Conservation (phyloP, 2,888 invertebrate species). For the Oligia fasciuncula region DNA sequence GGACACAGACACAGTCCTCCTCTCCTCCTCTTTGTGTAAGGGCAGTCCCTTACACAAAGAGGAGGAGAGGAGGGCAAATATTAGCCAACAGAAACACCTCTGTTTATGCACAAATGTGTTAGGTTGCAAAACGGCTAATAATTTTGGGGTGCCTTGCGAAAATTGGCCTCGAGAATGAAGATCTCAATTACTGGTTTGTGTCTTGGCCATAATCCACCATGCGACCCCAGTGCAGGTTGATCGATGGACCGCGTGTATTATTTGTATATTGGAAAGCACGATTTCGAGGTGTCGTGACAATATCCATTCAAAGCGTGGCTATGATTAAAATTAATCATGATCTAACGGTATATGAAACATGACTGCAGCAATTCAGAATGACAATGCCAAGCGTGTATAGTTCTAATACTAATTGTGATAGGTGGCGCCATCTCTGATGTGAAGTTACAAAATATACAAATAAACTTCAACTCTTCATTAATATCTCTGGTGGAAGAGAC, state of each 20-base stretch:
- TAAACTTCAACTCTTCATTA: background rate
- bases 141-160: conserved; percentile 66
- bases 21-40: background rate
- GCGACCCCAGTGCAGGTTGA: background rate
- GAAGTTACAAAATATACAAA: conserved; percentile 7
- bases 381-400: conserved; percentile 17
- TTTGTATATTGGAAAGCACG: conserved; percentile 17
- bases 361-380: conserved; percentile 20
- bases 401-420: background rate
- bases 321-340: conserved; percentile 46
- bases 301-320: conserved; percentile 28
- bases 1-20: no score
- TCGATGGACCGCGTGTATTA: conserved; percentile 6
- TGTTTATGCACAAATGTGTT: conserved; percentile 57
- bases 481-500: background rate
- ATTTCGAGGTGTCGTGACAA: conserved; percentile 46
- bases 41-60: no score
- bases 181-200: conserved; percentile 35
- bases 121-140: conserved; percentile 59
- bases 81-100: conserved; percentile 64
- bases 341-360: conserved; percentile 29
- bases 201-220: background rate
- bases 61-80: conserved; percentile 35
- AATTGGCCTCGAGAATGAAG: conserved; percentile 57
- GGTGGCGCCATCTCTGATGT: conserved; percentile 34